These are phyloP conservation scores for Sceloporus undulatus DNA, from an alignment of 2,113 vertebrate species.

Conservation along the genomic window DNA sequence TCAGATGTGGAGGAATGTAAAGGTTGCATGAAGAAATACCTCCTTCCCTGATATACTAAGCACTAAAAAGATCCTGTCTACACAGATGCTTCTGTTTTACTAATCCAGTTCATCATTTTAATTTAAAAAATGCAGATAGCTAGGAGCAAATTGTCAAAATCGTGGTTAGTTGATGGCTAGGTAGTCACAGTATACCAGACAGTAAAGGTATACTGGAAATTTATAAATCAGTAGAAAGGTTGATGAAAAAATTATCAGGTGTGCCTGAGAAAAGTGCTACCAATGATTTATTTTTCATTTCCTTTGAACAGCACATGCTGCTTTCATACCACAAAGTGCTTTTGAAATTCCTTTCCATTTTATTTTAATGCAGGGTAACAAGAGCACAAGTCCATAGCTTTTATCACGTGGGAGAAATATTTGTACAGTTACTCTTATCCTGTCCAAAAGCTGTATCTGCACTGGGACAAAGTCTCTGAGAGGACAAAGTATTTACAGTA, in stretches of 20 bases:
- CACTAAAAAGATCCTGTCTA: neutral
- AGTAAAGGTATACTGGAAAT: neutral
- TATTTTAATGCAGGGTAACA: neutral
- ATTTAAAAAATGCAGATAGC: neutral
- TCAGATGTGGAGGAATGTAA: neutral
- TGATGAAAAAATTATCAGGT: neutral
- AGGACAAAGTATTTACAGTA: neutral
- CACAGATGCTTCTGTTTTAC: neutral
- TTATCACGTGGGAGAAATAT: neutral
- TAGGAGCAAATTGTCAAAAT: neutral
- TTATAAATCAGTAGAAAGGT: neutral
- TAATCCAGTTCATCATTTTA: neutral
- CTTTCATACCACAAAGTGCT: neutral
- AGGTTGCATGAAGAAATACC: too few species aligned
- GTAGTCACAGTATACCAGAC: too few species aligned
- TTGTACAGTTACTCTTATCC: neutral
- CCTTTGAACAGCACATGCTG: neutral
- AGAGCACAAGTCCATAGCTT: neutral
- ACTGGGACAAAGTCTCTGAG: neutral
- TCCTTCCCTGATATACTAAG: neutral
- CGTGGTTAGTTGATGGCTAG: neutral
- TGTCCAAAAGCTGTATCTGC: neutral
- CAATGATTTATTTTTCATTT: neutral
- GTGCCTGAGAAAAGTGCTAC: neutral
- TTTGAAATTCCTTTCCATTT: neutral